Evolutionary conservation across 2,888 invertebrate genomes (phyloP).

Genomic region (Graphium colonna): DNA sequence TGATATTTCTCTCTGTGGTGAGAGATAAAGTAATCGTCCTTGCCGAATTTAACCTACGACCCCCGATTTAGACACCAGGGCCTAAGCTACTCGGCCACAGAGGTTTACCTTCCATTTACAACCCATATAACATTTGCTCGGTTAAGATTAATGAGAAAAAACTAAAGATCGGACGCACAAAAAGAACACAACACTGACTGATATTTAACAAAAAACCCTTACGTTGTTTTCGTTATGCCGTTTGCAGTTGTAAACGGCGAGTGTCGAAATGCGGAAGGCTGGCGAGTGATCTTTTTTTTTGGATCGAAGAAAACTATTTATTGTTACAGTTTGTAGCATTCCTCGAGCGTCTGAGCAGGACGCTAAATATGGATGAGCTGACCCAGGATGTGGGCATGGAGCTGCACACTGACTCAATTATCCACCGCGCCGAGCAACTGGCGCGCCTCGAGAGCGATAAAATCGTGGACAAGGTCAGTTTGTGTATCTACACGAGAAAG

Average conservation of each 20-base stretch:
- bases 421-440: slow-evolving; percentile 92
- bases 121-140: too few species aligned
- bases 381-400: slow-evolving; percentile 90
- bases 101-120: too few species aligned
- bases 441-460: slow-evolving; percentile 90
- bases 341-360: slow-evolving; percentile 89
- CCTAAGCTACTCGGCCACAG: too few species aligned
- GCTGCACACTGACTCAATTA: slow-evolving; percentile 89
- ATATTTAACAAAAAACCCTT: slow-evolving; percentile 5
- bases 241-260: slow-evolving; percentile 23
- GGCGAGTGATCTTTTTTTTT: slow-evolving; percentile 15
- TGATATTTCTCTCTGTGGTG: too few species aligned
- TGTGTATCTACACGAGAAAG: slow-evolving; percentile 25
- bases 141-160: too few species aligned
- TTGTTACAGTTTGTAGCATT: slow-evolving; percentile 87
- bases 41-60: too few species aligned
- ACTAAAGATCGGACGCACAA: too few species aligned
- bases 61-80: too few species aligned
- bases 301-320: slow-evolving; percentile 26
- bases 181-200: too few species aligned
- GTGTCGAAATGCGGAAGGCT: slow-evolving; percentile 23
- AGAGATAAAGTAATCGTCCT: too few species aligned
- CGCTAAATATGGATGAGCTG: slow-evolving; percentile 91
- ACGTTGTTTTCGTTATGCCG: slow-evolving; percentile 8
- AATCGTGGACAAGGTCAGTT: slow-evolving; percentile 88